Percentiles rank a stretch among this genome's conserved stretches.
phyloP scores from a whole-genome alignment of 2,888 invertebrate species.

The Atethmia centrago region DNA sequence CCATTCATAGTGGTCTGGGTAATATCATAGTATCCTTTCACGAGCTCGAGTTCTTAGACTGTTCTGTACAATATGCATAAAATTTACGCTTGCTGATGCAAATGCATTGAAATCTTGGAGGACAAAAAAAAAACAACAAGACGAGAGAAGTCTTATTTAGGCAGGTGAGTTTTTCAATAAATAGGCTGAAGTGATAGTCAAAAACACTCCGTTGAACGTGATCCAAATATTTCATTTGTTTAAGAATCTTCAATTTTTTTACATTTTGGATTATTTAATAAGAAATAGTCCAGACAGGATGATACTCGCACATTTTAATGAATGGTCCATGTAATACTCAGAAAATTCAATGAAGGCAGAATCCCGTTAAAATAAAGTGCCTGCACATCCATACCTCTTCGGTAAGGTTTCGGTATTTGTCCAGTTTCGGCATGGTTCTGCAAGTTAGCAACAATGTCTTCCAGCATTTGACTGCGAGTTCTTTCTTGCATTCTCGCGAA shows the following conservation, averaged over 20 bases:
- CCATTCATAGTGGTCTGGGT: too few relatives aligned
- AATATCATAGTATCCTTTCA: neutral
- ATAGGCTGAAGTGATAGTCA: neutral
- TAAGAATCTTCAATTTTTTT: neutral
- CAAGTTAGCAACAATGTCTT: constrained; percentile 97
- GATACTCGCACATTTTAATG: neutral
- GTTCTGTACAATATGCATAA: neutral
- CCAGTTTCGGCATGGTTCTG: constrained; percentile 98
- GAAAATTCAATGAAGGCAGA: too few relatives aligned
- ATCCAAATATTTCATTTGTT: too few relatives aligned
- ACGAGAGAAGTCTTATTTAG: neutral
- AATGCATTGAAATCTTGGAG: neutral
- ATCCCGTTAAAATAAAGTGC: neutral
- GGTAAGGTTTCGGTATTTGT: constrained; percentile 98
- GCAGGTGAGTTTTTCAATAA: neutral
- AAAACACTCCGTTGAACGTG: neutral
- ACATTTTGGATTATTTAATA: neutral
- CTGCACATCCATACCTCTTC: constrained; percentile 91
- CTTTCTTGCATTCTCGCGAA: constrained; percentile 98
- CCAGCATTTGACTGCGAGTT: constrained; percentile 97
- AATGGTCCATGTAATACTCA: neutral
- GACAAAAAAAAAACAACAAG: neutral
- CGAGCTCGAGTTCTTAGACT: neutral
- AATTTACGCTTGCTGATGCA: neutral
- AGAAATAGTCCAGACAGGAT: neutral